Conservation (phyloP, 2,113 vertebrate species). For the Poicephalus gulielmi region DNA sequence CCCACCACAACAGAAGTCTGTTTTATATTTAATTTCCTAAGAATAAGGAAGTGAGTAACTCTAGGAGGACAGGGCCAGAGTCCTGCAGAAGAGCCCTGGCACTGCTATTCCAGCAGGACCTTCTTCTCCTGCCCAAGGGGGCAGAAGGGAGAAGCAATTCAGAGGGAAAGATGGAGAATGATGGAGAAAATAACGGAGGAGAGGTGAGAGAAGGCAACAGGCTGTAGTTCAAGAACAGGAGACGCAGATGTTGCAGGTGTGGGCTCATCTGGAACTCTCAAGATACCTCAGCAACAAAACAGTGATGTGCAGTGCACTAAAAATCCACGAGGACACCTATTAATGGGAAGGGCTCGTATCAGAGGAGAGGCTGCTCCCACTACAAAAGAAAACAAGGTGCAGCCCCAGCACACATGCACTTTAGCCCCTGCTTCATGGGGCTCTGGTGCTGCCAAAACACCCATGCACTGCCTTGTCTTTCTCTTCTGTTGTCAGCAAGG, state of each 20-base stretch:
- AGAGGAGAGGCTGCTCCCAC: background rate
- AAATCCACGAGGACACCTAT: background rate
- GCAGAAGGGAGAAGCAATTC: background rate
- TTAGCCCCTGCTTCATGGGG: background rate
- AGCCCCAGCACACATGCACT: background rate
- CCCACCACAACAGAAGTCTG: background rate
- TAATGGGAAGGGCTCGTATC: background rate
- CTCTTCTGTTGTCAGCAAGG: background rate
- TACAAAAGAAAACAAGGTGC: background rate
- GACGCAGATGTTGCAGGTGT: background rate
- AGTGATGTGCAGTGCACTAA: background rate
- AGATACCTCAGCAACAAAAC: background rate
- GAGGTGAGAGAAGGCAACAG: background rate
- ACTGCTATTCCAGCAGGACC: background rate
- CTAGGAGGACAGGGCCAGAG: background rate
- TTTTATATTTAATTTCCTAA: constrained; percentile 53
- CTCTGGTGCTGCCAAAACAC: background rate
- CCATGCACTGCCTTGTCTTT: background rate
- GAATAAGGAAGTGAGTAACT: background rate
- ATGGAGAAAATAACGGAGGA: background rate
- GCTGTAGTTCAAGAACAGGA: background rate
- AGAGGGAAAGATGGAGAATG: background rate
- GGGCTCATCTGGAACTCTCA: background rate
- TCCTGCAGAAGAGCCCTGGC: background rate
- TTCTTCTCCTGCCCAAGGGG: background rate